Conservation (phyloP, 2,888 invertebrate genomes). For the Margaritifera margaritifera region DNA sequence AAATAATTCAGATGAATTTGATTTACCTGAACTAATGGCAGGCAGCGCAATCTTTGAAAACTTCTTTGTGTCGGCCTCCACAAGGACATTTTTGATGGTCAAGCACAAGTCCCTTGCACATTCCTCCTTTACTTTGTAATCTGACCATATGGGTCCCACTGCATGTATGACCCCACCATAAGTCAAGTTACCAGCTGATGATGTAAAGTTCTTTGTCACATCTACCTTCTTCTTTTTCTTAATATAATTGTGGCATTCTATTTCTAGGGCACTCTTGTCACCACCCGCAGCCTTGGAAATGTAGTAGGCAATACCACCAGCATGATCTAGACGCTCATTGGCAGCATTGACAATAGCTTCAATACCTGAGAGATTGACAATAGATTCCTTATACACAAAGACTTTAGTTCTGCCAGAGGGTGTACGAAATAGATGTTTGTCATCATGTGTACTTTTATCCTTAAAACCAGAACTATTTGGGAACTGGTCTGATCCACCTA, state of each 20-base stretch:
- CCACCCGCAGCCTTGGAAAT: slow-evolving; percentile 37
- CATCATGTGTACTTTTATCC: too few species aligned
- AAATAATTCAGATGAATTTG: too few species aligned
- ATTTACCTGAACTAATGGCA: slow-evolving; percentile 51
- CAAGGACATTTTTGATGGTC: slow-evolving; percentile 33
- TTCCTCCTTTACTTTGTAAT: slow-evolving; percentile 20
- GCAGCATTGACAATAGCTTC: slow-evolving; percentile 58
- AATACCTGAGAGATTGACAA: slow-evolving; percentile 23
- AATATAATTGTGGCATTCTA: slow-evolving; percentile 32
- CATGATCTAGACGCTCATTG: slow-evolving; percentile 44
- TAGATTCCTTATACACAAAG: slow-evolving; percentile 23
- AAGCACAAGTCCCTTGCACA: slow-evolving; percentile 30
- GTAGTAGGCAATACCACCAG: slow-evolving; percentile 43
- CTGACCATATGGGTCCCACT: slow-evolving; percentile 48
- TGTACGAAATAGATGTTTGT: too few species aligned
- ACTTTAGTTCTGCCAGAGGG: background rate
- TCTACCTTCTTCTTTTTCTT: slow-evolving; percentile 3
- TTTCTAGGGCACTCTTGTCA: slow-evolving; percentile 18
- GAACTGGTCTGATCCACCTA: too few species aligned
- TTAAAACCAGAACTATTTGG: too few species aligned
- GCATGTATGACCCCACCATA: slow-evolving; percentile 48
- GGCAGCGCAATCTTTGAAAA: slow-evolving; percentile 43
- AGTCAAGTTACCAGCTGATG: slow-evolving; percentile 34
- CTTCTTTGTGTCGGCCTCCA: slow-evolving; percentile 12
- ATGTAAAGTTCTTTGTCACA: slow-evolving; percentile 34